These are phyloP conservation scores for Dexiosoma caninum DNA, from an alignment of 2,888 invertebrate species.

Conservation along the genomic window DNA sequence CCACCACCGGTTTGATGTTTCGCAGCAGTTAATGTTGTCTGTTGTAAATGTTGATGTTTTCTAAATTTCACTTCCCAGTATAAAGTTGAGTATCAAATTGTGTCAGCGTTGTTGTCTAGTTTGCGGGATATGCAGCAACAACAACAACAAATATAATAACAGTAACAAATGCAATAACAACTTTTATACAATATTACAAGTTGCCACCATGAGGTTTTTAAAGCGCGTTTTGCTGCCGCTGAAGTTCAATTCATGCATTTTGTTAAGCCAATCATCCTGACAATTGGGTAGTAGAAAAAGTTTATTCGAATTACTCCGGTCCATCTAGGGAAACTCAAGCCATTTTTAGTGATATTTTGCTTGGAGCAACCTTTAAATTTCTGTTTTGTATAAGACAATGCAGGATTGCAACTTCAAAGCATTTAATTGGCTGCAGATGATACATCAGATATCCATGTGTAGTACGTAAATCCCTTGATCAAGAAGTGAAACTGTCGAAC, in stretches of 20 bases:
- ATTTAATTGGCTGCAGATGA: too few species aligned
- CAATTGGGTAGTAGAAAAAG: neutral
- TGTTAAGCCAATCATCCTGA: conserved; percentile 33
- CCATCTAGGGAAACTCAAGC: too few species aligned
- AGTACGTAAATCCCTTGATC: too few species aligned
- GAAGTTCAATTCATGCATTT: conserved; percentile 39
- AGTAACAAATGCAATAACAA: conserved; percentile 25
- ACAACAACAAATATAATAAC: conserved; percentile 7
- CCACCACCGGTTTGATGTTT: conserved; percentile 19
- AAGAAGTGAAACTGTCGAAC: too few species aligned
- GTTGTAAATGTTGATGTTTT: conserved; percentile 60
- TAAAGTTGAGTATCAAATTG: conserved; percentile 63
- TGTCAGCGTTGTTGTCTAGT: conserved; percentile 58
- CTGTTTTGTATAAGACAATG: neutral
- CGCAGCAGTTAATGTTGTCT: conserved; percentile 30
- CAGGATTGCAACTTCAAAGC: too few species aligned
- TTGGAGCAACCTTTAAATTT: too few species aligned
- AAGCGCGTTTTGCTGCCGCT: conserved; percentile 33
- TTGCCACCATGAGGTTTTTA: conserved; percentile 53
- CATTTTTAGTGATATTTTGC: too few species aligned
- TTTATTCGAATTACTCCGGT: too few species aligned
- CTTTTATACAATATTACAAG: too few species aligned
- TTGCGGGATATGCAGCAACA: conserved; percentile 57
- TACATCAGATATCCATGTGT: too few species aligned
- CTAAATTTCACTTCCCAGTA: conserved; percentile 49